A percentile compares a stretch with the other conserved stretches of the same genome.
Evolutionary conservation across 2,888 invertebrate species (phyloP).

Genomic region (Pardosa pseudoannulata): DNA sequence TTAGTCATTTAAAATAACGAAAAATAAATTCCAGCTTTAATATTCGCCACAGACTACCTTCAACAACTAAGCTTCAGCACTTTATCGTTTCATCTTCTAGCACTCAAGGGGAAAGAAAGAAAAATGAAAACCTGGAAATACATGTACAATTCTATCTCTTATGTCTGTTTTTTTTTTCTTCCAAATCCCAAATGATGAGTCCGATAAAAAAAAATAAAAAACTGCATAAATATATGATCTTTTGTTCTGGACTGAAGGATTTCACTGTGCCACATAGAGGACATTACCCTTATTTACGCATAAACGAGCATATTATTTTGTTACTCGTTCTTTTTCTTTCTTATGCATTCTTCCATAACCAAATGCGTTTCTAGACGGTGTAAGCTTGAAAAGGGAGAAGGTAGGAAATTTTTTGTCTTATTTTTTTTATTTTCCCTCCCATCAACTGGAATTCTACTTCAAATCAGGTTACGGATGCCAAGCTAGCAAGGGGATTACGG

Average conservation of each 20-base stretch:
- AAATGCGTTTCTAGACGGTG: slow-evolving; percentile 13
- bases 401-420: not conserved
- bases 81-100: too few relatives aligned
- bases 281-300: slow-evolving; percentile 63
- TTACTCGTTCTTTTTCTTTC: not conserved
- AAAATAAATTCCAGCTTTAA: too few relatives aligned
- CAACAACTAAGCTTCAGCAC: too few relatives aligned
- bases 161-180: not conserved
- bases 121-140: not conserved
- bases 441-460: not conserved
- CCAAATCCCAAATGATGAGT: not conserved
- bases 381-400: not conserved
- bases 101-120: too few relatives aligned
- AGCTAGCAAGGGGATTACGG: slow-evolving; percentile 3
- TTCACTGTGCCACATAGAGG: slow-evolving; percentile 59
- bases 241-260: slow-evolving; percentile 50
- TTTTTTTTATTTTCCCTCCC: too few relatives aligned
- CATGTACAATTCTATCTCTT: not conserved
- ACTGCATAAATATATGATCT: slow-evolving; percentile 33
- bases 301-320: slow-evolving; percentile 1
- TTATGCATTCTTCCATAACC: slow-evolving; percentile 4
- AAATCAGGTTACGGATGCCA: slow-evolving; percentile 13
- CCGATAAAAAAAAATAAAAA: not conserved
- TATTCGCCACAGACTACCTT: too few relatives aligned
- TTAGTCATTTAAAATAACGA: too few relatives aligned